phyloP scores from a whole-genome alignment of 2,113 vertebrate genomes.

The Lanius collurio region DNA sequence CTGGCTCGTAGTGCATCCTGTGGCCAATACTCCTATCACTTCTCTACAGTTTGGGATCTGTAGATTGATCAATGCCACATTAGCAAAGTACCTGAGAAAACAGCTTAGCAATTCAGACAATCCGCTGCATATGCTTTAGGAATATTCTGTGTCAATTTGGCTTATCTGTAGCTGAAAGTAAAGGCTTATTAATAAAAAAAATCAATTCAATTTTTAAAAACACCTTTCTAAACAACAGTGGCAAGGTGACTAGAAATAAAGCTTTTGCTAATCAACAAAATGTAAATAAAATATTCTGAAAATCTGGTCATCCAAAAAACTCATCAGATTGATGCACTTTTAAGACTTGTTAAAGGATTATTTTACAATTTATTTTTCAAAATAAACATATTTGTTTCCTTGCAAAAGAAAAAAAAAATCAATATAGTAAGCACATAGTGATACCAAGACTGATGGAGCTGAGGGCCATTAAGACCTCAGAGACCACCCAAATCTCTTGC shows the following conservation, averaged over 20 bases:
- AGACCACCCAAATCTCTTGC: not conserved
- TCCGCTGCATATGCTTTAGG: conserved; percentile 53
- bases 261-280: conserved; percentile 28
- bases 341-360: not conserved
- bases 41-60: conserved; percentile 64
- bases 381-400: not conserved
- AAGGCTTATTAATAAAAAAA: conserved; percentile 69
- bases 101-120: conserved; percentile 65
- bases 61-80: conserved; percentile 83
- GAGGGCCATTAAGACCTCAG: not conserved
- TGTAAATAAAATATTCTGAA: not conserved
- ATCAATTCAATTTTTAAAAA: conserved; percentile 67
- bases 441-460: not conserved
- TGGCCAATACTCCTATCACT: conserved; percentile 76
- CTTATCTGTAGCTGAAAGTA: conserved; percentile 54
- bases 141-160: conserved; percentile 61
- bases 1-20: conserved; percentile 75
- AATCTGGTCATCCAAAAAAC: not conserved
- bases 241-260: conserved; percentile 54
- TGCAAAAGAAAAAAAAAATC: not conserved
- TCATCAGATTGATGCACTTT: not conserved
- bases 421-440: not conserved
- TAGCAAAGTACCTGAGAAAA: conserved; percentile 75
- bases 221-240: conserved; percentile 34
- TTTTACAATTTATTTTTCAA: conserved; percentile 9